phyloP scores from a whole-genome alignment of 2,888 invertebrate species.

The Andrena fulva region DNA sequence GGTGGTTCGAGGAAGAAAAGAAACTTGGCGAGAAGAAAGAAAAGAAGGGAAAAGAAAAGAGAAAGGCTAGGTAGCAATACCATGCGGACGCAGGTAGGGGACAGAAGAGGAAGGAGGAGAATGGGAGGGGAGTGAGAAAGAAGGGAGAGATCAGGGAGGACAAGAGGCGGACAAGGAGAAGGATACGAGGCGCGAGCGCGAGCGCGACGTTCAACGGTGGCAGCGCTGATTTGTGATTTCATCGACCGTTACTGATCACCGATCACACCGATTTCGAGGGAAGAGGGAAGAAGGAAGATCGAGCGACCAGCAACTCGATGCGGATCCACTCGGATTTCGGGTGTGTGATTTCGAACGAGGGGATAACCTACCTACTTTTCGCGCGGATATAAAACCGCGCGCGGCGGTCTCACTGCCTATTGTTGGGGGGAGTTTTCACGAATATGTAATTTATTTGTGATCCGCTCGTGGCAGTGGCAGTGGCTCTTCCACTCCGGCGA shows the following conservation, averaged over 20 bases:
- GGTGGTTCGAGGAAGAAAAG: neutral
- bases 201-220: slow-evolving; percentile 73
- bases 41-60: slow-evolving; percentile 33
- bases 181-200: slow-evolving; percentile 15
- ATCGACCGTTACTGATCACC: slow-evolving; percentile 28
- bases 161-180: slow-evolving; percentile 20
- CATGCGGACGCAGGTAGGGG: slow-evolving; percentile 3
- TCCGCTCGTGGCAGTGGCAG: slow-evolving; percentile 27
- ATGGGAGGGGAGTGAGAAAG: slow-evolving; percentile 4
- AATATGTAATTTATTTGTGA: slow-evolving; percentile 48
- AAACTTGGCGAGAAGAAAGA: slow-evolving; percentile 12
- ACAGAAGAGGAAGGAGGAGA: slow-evolving; percentile 14
- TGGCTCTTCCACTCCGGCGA: slow-evolving; percentile 50
- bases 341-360: slow-evolving; percentile 21
- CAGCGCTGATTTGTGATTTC: slow-evolving; percentile 75
- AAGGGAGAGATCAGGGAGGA: neutral
- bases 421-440: slow-evolving; percentile 31
- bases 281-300: neutral
- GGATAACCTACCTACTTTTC: slow-evolving; percentile 13
- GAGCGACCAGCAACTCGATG: slow-evolving; percentile 2
- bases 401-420: slow-evolving; percentile 15
- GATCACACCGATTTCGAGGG: slow-evolving; percentile 45
- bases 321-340: slow-evolving; percentile 25
- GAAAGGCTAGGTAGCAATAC: slow-evolving; percentile 22
- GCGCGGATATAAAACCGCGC: slow-evolving; percentile 20